Conservation (phyloP, 2,888 invertebrate species). For the Tuta absoluta region DNA sequence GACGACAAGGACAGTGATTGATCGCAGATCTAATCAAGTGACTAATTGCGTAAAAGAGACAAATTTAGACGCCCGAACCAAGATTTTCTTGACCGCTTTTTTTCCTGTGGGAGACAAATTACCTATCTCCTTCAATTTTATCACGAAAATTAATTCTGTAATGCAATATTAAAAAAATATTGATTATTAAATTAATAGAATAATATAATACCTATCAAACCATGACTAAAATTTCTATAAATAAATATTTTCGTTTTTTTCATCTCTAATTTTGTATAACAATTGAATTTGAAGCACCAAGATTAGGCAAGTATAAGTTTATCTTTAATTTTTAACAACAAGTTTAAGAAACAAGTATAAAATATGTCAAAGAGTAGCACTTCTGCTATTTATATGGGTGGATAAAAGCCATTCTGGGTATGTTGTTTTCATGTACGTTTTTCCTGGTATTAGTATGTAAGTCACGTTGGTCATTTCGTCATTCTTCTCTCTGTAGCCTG, state of each 20-base stretch:
- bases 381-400: not conserved
- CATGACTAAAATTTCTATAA: too few relatives aligned
- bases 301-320: too few relatives aligned
- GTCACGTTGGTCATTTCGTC: slow-evolving; percentile 12
- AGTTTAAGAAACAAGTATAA: too few relatives aligned
- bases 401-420: not conserved
- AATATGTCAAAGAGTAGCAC: too few relatives aligned
- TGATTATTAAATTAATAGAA: too few relatives aligned
- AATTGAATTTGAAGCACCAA: too few relatives aligned
- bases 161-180: not conserved
- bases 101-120: not conserved
- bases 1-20: slow-evolving; percentile 19
- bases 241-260: too few relatives aligned
- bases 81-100: slow-evolving; percentile 4
- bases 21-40: slow-evolving; percentile 13
- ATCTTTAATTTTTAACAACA: too few relatives aligned
- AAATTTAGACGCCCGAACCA: slow-evolving; percentile 1
- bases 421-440: slow-evolving; percentile 2
- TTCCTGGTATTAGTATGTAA: not conserved
- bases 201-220: too few relatives aligned
- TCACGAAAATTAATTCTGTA: not conserved
- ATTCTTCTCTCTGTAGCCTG: not conserved
- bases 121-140: not conserved
- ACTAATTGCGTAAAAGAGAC: slow-evolving; percentile 16
- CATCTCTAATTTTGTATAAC: too few relatives aligned